phyloP scores from a whole-genome alignment of 2,888 invertebrate species.

The Labia minor region DNA sequence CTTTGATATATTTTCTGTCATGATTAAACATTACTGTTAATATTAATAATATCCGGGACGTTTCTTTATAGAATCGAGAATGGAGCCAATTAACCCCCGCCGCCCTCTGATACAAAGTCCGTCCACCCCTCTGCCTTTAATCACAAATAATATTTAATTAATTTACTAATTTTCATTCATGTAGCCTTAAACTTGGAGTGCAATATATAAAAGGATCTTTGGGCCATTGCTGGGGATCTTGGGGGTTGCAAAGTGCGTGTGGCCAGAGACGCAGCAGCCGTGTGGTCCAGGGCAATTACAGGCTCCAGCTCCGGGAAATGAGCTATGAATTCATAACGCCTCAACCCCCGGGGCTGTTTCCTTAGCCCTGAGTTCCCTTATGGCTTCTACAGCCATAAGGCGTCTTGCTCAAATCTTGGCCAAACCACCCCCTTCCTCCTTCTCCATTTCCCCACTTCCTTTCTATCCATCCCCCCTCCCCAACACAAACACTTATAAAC shows the following conservation, averaged over 20 bases:
- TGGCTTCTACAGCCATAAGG: too few relatives aligned
- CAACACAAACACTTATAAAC: slow-evolving; percentile 16
- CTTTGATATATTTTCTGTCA: slow-evolving; percentile 3
- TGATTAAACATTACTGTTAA: too few relatives aligned
- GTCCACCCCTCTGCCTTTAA: not conserved
- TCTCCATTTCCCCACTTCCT: not conserved
- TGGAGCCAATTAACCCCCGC: not conserved
- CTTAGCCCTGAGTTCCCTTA: too few relatives aligned
- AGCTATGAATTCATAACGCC: slow-evolving; percentile 1
- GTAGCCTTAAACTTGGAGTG: not conserved
- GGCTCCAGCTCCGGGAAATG: not conserved
- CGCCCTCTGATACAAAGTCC: not conserved
- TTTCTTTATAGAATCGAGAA: not conserved
- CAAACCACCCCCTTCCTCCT: not conserved
- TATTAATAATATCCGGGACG: too few relatives aligned
- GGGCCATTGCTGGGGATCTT: not conserved
- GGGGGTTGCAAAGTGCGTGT: too few relatives aligned
- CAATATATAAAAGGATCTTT: slow-evolving; percentile 5
- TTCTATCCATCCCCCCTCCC: not conserved
- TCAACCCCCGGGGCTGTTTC: too few relatives aligned
- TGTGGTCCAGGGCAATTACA: slow-evolving; percentile 13
- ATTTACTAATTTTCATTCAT: slow-evolving; percentile 13
- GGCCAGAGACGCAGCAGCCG: not conserved
- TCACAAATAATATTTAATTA: slow-evolving; percentile 13
- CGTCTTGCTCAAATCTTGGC: too few relatives aligned